Base-by-base conservation (phyloP, 2,888 invertebrate species). In the Stenodema calcarata region DNA sequence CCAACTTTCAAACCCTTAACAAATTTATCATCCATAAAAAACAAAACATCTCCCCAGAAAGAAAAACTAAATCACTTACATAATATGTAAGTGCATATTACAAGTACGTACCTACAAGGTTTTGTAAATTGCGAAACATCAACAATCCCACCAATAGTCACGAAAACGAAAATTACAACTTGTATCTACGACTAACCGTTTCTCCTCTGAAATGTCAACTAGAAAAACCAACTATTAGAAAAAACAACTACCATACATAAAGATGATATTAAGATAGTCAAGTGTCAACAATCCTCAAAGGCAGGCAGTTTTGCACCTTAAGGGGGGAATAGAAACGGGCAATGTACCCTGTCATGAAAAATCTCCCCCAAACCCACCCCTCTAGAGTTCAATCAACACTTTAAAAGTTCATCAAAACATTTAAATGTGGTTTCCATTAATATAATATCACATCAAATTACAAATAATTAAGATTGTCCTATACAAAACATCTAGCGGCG, bases 361-460 rank as follows among this genome's bases (percentile, higher is more conserved):
- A 47, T 69, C 23, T 35, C 69, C 69, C 82, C 42, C 80, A 18
- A n/a, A 23, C 44, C 44, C 78, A 18, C 23, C 78, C 44, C 44
- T 18, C 2, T 14, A 44, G 23, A 9, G 42, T 44, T 78, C 23
- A 3, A n/a, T 44, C 78, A 41, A 78, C 73, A 73, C 35, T 41
- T 73, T n/a, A 18, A 73, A 73, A 73, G 28, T 41, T 73, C 28
- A 73, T 41, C 30, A 73, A n/a, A 73, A 73, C 73, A 41, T 80
- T 54, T 12, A 80, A 80, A 80, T 35, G 50, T 50, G 80, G 23
- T 80, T 80, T 50, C 54, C 80, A 80, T 80, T 47, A 80, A 54
- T 80, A 88, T 88, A 88, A 89, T 89, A 89, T 89, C 89, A 89
- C 89, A 89, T 89, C 88, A 88, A 89, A 87, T 88, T 89, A 88